Conservation (phyloP, 2,888 invertebrate species). For the Imbricaverruca yamaguchii region DNA sequence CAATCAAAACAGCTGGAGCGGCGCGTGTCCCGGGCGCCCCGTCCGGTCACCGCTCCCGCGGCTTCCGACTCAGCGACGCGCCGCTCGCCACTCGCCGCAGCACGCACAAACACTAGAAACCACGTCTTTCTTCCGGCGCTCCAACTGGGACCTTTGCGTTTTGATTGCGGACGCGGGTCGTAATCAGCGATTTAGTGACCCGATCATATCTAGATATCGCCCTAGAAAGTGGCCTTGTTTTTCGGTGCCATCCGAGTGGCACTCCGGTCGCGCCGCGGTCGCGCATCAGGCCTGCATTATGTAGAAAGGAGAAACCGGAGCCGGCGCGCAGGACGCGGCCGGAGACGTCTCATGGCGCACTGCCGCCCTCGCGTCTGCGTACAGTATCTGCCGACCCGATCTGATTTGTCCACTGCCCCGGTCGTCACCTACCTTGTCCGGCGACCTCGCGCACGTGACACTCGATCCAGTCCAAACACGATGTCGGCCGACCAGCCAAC, state of each 20-base stretch:
- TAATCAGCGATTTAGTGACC: not conserved
- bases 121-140: not conserved
- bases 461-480: too few species aligned
- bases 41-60: too few species aligned
- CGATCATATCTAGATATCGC: not conserved
- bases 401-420: not conserved
- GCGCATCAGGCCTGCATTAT: not conserved
- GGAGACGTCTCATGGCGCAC: not conserved
- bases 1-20: too few species aligned
- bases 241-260: not conserved
- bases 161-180: not conserved
- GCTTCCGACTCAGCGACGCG: too few species aligned
- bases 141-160: not conserved
- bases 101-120: not conserved
- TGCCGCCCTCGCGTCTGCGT: not conserved
- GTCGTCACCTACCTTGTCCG: not conserved
- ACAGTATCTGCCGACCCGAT: not conserved
- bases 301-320: not conserved
- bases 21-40: too few species aligned
- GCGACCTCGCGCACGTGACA: too few species aligned
- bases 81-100: too few species aligned
- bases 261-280: not conserved
- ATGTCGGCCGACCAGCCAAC: too few species aligned
- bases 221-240: slow-evolving; percentile 1
- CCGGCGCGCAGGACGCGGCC: not conserved